phyloP scores from a whole-genome alignment of 2,113 vertebrate genomes.

The Vulpes ferrilata region DNA sequence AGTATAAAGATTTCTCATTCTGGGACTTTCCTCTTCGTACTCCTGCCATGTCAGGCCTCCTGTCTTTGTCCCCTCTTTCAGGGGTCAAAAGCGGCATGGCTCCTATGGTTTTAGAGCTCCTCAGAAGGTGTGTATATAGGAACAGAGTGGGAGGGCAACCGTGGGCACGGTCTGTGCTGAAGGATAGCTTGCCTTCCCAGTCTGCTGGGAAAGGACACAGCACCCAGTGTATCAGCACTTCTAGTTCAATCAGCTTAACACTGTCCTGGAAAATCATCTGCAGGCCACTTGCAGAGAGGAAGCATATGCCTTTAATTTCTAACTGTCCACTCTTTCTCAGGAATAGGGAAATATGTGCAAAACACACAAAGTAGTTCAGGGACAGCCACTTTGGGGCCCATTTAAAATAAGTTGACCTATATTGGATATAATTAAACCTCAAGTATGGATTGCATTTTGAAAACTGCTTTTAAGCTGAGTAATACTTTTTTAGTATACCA shows the following conservation, averaged over 20 bases:
- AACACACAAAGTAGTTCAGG: slow-evolving; percentile 48
- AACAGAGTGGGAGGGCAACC: accelerated
- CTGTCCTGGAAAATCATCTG: background rate
- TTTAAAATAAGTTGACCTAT: slow-evolving; percentile 68
- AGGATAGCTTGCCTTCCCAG: accelerated
- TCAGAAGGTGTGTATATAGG: background rate
- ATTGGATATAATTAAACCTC: slow-evolving; percentile 62
- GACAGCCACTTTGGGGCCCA: background rate
- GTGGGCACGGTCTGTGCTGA: background rate
- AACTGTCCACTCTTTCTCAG: background rate
- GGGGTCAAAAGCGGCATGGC: background rate
- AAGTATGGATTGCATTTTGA: background rate
- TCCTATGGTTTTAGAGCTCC: background rate
- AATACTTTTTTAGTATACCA: background rate
- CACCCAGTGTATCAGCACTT: background rate
- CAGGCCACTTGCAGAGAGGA: background rate
- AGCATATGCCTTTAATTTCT: background rate
- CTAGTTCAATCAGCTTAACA: background rate
- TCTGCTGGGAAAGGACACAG: background rate
- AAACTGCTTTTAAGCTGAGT: slow-evolving; percentile 53
- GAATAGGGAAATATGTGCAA: background rate
- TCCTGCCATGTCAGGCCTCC: background rate
- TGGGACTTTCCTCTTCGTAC: background rate
- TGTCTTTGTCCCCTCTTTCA: background rate
- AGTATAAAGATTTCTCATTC: background rate